Evolutionary conservation across 2,113 vertebrate genomes (phyloP).

Genomic region (Ovis aries): DNA sequence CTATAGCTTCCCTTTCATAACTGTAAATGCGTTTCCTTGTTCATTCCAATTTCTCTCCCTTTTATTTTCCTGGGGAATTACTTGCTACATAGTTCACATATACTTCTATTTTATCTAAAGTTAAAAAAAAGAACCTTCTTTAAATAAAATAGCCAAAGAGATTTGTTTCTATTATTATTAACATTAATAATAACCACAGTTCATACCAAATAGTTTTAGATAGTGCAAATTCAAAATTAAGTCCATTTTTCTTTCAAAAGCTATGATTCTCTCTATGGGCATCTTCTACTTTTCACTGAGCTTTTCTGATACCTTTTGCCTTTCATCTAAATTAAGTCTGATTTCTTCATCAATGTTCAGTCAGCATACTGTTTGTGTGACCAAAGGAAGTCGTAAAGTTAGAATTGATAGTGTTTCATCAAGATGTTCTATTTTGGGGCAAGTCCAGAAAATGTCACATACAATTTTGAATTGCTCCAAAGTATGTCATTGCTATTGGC

Average conservation of each 20-base stretch:
- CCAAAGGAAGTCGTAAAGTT: background rate
- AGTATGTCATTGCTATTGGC: slow-evolving; percentile 51
- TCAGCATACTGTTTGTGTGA: background rate
- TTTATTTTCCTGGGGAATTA: background rate
- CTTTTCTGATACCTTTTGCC: background rate
- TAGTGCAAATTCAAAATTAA: slow-evolving; percentile 12
- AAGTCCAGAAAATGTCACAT: slow-evolving; percentile 59
- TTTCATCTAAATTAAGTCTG: slow-evolving; percentile 32
- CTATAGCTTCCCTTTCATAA: background rate
- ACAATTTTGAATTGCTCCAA: slow-evolving; percentile 38
- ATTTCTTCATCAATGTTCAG: slow-evolving; percentile 46
- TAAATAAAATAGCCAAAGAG: background rate
- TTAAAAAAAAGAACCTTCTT: background rate
- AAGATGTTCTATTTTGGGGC: slow-evolving; percentile 56
- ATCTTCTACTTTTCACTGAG: background rate
- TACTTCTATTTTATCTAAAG: background rate
- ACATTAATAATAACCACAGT: background rate
- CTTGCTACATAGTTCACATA: background rate
- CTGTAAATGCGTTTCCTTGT: background rate
- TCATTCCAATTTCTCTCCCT: background rate
- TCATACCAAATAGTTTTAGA: background rate
- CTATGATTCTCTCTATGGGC: background rate
- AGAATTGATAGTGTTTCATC: slow-evolving; percentile 57
- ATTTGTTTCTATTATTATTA: background rate
- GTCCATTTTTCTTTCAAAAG: background rate